Conservation (phyloP, 2,797 vertebrate genomes). For the Sitta carolinensis region DNA sequence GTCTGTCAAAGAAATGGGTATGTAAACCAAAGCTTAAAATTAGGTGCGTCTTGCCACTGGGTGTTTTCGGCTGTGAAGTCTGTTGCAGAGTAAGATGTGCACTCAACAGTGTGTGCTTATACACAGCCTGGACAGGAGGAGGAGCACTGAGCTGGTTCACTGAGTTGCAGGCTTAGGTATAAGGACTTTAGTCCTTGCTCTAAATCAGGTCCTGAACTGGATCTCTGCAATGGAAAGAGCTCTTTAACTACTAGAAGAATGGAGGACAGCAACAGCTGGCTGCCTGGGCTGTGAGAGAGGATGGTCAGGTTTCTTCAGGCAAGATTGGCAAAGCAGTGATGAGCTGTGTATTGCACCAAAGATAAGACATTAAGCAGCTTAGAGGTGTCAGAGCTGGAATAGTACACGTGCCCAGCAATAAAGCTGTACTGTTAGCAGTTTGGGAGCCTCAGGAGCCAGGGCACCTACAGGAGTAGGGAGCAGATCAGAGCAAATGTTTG, state of each 20-base stretch:
- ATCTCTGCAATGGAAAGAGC: neutral
- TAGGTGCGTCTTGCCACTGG: neutral
- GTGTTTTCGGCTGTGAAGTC: neutral
- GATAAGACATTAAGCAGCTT: conserved; percentile 56
- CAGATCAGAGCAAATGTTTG: neutral
- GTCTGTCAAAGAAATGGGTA: neutral
- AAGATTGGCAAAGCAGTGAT: neutral
- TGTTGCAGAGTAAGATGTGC: neutral
- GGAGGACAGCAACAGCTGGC: neutral
- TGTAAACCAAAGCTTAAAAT: neutral
- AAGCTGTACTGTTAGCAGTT: neutral
- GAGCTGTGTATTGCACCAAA: neutral
- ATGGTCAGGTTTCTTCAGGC: neutral
- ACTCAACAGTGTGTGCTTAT: neutral
- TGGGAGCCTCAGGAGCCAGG: neutral
- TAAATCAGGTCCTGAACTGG: neutral
- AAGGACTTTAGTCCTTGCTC: neutral
- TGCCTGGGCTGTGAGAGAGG: neutral
- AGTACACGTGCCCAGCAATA: neutral
- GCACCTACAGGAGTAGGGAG: neutral
- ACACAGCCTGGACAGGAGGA: neutral
- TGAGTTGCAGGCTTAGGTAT: neutral
- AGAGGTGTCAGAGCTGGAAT: neutral
- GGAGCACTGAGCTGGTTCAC: neutral
- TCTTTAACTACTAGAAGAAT: neutral